Conservation (phyloP, 2,888 invertebrate species). For the Aromia moschata region DNA sequence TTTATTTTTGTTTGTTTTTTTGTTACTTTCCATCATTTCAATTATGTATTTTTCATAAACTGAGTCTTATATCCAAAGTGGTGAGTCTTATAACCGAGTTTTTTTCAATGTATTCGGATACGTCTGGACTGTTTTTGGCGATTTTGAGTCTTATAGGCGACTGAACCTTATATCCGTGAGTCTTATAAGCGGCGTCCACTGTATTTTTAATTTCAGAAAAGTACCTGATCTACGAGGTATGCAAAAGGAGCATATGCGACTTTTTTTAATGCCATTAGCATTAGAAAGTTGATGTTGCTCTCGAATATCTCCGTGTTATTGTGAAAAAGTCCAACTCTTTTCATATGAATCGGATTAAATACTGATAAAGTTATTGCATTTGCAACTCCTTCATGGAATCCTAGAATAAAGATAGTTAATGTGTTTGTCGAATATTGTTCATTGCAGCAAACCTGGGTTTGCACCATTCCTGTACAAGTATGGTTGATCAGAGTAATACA, state of each 20-base stretch:
- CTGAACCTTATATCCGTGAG: too few species aligned
- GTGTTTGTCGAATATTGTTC: background rate
- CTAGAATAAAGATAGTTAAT: conserved; percentile 61
- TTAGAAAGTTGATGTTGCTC: conserved; percentile 79
- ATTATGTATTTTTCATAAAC: too few species aligned
- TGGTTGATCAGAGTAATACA: conserved; percentile 80
- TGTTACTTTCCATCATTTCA: too few species aligned
- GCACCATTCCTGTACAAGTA: conserved; percentile 82
- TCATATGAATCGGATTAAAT: conserved; percentile 79
- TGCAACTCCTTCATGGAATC: conserved; percentile 87
- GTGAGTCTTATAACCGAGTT: too few species aligned
- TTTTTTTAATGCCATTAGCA: conserved; percentile 82
- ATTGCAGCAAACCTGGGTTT: conserved; percentile 73
- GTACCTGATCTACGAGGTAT: conserved; percentile 80
- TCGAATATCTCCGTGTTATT: conserved; percentile 74
- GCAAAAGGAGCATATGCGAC: conserved; percentile 82
- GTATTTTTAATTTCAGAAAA: conserved; percentile 4
- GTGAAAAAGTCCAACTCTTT: conserved; percentile 75
- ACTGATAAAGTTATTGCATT: conserved; percentile 82
- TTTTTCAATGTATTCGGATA: too few species aligned
- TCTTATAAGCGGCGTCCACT: too few species aligned
- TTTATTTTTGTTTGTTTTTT: too few species aligned
- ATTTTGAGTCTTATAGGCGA: too few species aligned
- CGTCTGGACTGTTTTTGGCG: too few species aligned
- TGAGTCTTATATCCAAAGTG: too few species aligned